A percentile compares a stretch with the other conserved stretches of the same genome.
phyloP scores from a whole-genome alignment of 2,888 invertebrate species.

The Tenthredo scrophulariae region DNA sequence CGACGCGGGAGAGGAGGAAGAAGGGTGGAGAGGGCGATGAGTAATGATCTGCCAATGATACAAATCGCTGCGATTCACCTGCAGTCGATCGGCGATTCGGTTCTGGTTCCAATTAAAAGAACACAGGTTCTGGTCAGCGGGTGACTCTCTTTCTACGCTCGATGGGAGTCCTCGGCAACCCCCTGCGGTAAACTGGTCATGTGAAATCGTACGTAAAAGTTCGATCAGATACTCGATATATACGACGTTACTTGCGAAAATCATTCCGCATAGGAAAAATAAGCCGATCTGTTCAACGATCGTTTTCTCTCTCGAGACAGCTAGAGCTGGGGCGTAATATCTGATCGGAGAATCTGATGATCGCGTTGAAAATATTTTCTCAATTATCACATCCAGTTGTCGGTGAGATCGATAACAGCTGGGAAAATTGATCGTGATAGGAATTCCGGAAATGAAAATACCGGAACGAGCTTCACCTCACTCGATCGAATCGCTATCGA shows the following conservation, averaged over 20 bases:
- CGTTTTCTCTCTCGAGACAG: neutral
- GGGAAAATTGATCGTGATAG: slow-evolving; percentile 5
- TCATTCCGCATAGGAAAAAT: neutral
- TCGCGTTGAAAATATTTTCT: slow-evolving; percentile 24
- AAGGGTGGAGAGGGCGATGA: slow-evolving; percentile 66
- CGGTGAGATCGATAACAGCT: neutral
- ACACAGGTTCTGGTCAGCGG: slow-evolving; percentile 74
- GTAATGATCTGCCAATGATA: slow-evolving; percentile 76
- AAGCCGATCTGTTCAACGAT: neutral
- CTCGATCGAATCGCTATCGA: neutral
- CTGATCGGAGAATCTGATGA: slow-evolving; percentile 18
- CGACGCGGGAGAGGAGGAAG: slow-evolving; percentile 32
- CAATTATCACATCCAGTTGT: slow-evolving; percentile 15
- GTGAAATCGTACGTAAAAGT: slow-evolving; percentile 42
- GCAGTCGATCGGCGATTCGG: slow-evolving; percentile 73
- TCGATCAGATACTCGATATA: neutral
- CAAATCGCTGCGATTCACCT: slow-evolving; percentile 76
- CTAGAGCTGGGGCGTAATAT: neutral
- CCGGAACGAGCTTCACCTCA: neutral
- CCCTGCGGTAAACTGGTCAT: slow-evolving; percentile 61
- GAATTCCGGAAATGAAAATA: slow-evolving; percentile 4
- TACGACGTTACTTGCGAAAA: slow-evolving; percentile 20
- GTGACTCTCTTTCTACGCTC: slow-evolving; percentile 64
- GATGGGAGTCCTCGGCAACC: slow-evolving; percentile 63
- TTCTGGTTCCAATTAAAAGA: slow-evolving; percentile 76